Conservation (phyloP, 2,113 vertebrate genomes). For the Hydrochoerus hydrochaeris region DNA sequence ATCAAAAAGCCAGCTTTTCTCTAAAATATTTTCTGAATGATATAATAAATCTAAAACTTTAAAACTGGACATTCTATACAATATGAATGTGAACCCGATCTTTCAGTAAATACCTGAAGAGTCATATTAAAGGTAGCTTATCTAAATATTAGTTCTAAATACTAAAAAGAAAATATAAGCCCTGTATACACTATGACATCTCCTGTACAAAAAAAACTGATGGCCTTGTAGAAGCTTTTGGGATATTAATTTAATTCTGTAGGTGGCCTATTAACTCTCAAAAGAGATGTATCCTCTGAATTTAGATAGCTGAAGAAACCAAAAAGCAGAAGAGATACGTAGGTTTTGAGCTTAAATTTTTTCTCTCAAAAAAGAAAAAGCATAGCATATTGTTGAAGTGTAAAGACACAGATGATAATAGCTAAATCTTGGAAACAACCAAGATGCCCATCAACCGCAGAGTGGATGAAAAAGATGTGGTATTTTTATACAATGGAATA, state of each 20-base stretch:
- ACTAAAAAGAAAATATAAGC: constrained; percentile 30
- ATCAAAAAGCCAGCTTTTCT: neutral
- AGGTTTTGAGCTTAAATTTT: neutral
- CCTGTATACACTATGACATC: neutral
- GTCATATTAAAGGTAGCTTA: constrained; percentile 7
- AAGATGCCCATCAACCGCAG: no score
- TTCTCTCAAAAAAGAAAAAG: constrained; percentile 22
- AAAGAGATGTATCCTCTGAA: neutral
- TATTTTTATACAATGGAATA: no score
- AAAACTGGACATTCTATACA: neutral
- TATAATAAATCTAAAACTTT: constrained; percentile 31
- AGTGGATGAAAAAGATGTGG: no score
- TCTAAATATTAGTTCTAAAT: constrained; percentile 28
- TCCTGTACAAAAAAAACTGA: neutral
- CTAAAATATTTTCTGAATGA: constrained; percentile 55
- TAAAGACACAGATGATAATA: neutral
- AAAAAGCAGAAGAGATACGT: neutral
- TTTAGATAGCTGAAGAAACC: constrained; percentile 13
- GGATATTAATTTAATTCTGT: neutral
- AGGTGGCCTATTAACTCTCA: neutral
- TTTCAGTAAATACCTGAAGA: constrained; percentile 24
- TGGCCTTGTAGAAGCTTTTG: neutral
- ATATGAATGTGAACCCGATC: constrained; percentile 6
- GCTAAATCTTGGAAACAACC: no score
- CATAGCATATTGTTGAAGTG: neutral